A percentile compares a stretch with the other conserved stretches of the same genome.
These are phyloP conservation scores for Saccostrea glomerata DNA, from an alignment of 1,140 invertebrate genomes.

Conservation along the genomic window DNA sequence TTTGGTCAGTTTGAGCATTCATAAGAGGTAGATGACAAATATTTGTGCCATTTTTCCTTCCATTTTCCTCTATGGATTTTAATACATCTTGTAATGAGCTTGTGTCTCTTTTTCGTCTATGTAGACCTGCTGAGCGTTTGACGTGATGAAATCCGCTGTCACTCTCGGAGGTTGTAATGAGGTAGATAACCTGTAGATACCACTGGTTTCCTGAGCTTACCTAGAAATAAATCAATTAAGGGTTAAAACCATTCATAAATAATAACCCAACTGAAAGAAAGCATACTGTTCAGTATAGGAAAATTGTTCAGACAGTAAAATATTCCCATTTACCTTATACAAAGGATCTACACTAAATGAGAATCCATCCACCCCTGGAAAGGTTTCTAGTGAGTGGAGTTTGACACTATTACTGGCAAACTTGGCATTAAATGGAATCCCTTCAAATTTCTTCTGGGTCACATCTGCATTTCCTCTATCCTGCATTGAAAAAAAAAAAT, in stretches of 20 bases:
- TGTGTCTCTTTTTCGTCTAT: neutral
- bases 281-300: no score
- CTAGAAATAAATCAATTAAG: no score
- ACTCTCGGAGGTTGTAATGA: constrained; percentile 71
- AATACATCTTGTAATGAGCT: constrained; percentile 10
- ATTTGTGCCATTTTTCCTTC: constrained; percentile 64
- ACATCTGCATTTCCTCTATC: constrained; percentile 77
- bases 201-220: no score
- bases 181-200: constrained; percentile 75
- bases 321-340: constrained; percentile 72
- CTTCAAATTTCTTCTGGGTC: constrained; percentile 69
- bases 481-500: constrained; percentile 63
- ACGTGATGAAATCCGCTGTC: constrained; percentile 54
- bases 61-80: neutral
- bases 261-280: no score
- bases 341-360: constrained; percentile 79
- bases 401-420: constrained; percentile 74
- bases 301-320: neutral
- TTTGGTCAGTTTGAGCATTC: neutral
- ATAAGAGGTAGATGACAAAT: constrained; percentile 50
- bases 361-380: constrained; percentile 81
- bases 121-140: constrained; percentile 53
- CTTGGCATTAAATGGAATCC: constrained; percentile 77
- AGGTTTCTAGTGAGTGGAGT: constrained; percentile 66
- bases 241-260: no score